Conservation (phyloP, 2,797 vertebrate species). For the Orientallactaga sibirica region DNA sequence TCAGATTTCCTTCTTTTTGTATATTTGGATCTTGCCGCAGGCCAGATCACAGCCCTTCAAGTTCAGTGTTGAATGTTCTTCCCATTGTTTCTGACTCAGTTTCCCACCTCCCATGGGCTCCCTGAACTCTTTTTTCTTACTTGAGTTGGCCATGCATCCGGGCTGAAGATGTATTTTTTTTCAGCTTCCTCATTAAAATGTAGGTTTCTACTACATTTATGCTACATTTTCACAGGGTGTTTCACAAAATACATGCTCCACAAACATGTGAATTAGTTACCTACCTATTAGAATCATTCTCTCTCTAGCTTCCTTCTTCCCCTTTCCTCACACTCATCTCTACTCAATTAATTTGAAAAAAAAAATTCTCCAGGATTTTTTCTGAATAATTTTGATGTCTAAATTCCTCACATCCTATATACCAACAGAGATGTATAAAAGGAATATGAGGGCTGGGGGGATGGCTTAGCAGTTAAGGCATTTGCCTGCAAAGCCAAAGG, state of each 20-base stretch:
- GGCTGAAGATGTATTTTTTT: background rate
- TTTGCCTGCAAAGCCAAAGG: too few relatives aligned
- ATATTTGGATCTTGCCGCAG: accelerated
- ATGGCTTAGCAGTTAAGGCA: too few relatives aligned
- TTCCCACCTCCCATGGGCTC: background rate
- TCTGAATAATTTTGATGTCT: background rate
- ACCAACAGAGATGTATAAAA: background rate
- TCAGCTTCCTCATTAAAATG: background rate
- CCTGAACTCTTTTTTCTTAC: background rate
- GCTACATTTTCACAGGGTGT: background rate
- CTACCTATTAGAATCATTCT: background rate
- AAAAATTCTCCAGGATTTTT: background rate
- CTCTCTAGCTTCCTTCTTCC: background rate
- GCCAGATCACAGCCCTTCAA: background rate
- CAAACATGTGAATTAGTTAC: background rate
- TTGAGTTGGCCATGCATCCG: background rate
- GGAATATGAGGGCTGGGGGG: background rate
- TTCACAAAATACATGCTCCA: background rate
- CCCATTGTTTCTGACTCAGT: background rate
- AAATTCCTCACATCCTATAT: background rate
- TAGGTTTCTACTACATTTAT: background rate
- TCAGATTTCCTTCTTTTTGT: background rate
- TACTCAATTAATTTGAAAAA: background rate
- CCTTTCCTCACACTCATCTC: background rate
- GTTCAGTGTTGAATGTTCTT: background rate